phyloP scores from a whole-genome alignment of 2,113 vertebrate species.

The Mesitornis unicolor region DNA sequence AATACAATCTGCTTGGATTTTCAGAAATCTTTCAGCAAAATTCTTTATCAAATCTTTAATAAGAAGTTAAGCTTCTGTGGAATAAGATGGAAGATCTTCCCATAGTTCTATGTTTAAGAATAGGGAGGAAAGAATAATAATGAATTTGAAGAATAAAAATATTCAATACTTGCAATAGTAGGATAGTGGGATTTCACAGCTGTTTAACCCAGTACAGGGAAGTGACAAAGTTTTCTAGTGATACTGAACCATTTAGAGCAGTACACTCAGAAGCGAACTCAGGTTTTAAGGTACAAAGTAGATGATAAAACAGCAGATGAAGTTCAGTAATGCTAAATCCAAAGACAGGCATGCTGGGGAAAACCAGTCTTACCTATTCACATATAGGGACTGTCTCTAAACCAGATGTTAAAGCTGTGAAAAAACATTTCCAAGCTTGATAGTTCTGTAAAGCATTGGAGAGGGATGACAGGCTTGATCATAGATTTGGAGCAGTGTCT shows the following conservation, averaged over 20 bases:
- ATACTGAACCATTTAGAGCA: neutral
- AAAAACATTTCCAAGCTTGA: neutral
- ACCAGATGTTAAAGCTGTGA: neutral
- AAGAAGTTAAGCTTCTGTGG: neutral
- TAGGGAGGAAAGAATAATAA: neutral
- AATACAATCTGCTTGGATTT: neutral
- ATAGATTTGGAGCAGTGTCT: neutral
- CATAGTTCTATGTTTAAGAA: neutral
- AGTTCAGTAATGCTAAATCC: neutral
- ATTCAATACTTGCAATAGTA: neutral
- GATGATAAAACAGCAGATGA: neutral
- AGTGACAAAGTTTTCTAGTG: neutral
- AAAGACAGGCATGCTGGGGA: neutral
- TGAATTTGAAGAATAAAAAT: neutral
- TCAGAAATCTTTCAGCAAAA: neutral
- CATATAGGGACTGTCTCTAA: neutral
- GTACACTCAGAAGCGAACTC: neutral
- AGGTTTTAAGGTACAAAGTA: neutral
- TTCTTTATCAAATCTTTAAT: neutral
- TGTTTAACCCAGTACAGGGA: neutral
- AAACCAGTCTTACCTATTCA: neutral
- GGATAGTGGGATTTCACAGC: neutral
- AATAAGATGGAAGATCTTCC: neutral
- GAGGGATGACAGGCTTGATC: neutral
- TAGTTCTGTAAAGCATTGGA: neutral